Percentiles rank a stretch among this genome's conserved stretches.
Evolutionary conservation across 1,140 invertebrate genomes (phyloP).

Genomic region (Cardiocondyla obscurior): DNA sequence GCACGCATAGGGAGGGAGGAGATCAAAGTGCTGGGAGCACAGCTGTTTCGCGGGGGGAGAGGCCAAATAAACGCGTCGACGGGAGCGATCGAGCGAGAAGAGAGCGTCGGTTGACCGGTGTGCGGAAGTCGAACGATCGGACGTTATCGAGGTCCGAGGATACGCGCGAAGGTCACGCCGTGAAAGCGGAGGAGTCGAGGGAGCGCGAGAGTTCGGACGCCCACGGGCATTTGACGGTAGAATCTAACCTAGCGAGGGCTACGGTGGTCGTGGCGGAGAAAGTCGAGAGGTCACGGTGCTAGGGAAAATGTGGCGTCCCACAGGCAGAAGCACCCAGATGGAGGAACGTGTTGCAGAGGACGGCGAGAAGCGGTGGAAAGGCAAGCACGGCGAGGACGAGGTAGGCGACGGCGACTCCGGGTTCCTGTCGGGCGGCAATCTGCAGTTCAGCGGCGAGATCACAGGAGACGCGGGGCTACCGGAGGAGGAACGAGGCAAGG

Average conservation of each 20-base stretch:
- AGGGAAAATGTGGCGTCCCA: constrained; percentile 69
- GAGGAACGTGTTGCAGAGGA: constrained; percentile 68
- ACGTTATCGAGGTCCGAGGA: background rate
- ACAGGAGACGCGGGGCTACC: constrained; percentile 56
- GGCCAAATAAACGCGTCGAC: constrained; percentile 25
- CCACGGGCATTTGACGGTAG: too few species aligned
- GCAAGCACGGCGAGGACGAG: constrained; percentile 23
- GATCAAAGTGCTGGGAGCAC: constrained; percentile 8
- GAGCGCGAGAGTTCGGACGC: background rate
- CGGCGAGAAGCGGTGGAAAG: background rate
- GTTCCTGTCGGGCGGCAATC: constrained; percentile 85
- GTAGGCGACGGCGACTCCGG: constrained; percentile 81
- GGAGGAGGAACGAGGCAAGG: background rate
- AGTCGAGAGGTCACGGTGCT: too few species aligned
- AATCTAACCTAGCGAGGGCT: too few species aligned
- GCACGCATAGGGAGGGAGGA: too few species aligned
- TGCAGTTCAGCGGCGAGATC: constrained; percentile 79
- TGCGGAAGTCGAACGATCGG: constrained; percentile 4
- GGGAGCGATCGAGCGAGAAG: constrained; percentile 37
- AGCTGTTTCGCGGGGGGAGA: constrained; percentile 12
- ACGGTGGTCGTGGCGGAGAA: too few species aligned
- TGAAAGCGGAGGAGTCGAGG: background rate
- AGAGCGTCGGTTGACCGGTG: background rate
- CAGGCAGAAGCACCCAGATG: constrained; percentile 57
- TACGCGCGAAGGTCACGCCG: background rate